A percentile compares a stretch with the other conserved stretches of the same genome.
These are phyloP conservation scores for Platyscapa corneri DNA, from an alignment of 1,140 invertebrate genomes.

Conservation along the genomic window DNA sequence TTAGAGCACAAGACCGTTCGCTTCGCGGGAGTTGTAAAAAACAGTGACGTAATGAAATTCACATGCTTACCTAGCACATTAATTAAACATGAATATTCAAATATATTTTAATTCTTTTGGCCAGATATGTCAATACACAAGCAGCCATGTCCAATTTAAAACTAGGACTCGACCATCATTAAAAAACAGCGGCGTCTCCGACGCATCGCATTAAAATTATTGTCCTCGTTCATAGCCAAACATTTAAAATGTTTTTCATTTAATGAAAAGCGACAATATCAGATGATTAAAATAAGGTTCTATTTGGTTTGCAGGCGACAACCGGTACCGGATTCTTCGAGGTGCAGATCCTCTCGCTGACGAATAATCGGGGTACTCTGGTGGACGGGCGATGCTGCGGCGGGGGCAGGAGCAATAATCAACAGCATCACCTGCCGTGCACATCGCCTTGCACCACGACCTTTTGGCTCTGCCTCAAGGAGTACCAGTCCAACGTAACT, in stretches of 20 bases:
- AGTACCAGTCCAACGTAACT: constrained; percentile 90
- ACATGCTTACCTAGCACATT: background rate
- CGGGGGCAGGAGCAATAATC: constrained; percentile 59
- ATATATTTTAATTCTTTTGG: background rate
- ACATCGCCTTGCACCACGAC: constrained; percentile 84
- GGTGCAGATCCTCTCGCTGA: constrained; percentile 91
- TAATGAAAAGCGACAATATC: background rate
- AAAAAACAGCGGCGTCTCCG: background rate
- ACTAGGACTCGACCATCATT: background rate
- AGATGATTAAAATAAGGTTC: background rate
- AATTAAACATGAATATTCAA: constrained; percentile 5
- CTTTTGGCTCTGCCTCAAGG: constrained; percentile 92
- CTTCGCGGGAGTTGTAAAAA: background rate
- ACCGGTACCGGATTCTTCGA: constrained; percentile 90
- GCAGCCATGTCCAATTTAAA: background rate
- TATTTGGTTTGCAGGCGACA: constrained; percentile 75
- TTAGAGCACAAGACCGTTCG: background rate
- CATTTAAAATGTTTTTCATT: background rate
- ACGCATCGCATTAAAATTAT: background rate
- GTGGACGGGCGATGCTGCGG: constrained; percentile 89
- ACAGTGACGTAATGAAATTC: background rate
- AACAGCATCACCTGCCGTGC: constrained; percentile 69
- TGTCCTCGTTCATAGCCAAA: background rate
- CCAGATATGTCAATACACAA: background rate
- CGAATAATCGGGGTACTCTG: constrained; percentile 88